Evolutionary conservation across 2,888 invertebrate genomes (phyloP).

Genomic region (Ophion obscuratus): DNA sequence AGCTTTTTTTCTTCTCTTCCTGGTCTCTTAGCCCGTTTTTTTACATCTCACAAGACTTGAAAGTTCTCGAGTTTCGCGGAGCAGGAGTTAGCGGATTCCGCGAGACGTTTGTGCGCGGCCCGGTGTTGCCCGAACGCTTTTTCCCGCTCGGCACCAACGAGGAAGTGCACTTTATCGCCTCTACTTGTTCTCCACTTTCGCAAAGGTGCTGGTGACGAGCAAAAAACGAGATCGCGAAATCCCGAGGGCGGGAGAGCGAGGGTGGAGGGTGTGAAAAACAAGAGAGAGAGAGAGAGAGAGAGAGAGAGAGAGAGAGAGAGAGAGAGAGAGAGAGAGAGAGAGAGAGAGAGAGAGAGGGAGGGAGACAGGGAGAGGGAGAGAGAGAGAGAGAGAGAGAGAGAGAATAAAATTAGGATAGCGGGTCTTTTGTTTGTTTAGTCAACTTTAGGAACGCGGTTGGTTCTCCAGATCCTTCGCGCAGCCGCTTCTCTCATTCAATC

Average conservation of each 20-base stretch:
- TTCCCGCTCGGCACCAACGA: slow-evolving; percentile 18
- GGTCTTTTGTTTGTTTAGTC: not conserved
- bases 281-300: not conserved
- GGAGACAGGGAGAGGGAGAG: too few species aligned
- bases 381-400: too few species aligned
- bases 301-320: not conserved
- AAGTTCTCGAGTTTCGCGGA: slow-evolving; percentile 30
- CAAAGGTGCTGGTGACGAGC: slow-evolving; percentile 41
- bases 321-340: too few species aligned
- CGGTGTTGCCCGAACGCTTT: slow-evolving; percentile 41
- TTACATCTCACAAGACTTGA: slow-evolving; percentile 47
- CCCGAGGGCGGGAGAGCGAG: slow-evolving; percentile 33
- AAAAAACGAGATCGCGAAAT: slow-evolving; percentile 41
- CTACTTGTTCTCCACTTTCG: slow-evolving; percentile 63
- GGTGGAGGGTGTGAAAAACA: slow-evolving; percentile 22
- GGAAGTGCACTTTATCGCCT: slow-evolving; percentile 65
- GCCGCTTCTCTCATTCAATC: too few species aligned
- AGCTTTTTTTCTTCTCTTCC: not conserved
- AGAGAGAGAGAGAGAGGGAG: too few species aligned
- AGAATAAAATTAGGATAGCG: too few species aligned
- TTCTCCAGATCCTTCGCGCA: too few species aligned
- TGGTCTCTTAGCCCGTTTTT: slow-evolving; percentile 5
- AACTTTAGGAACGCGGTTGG: not conserved
- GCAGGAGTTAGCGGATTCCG: slow-evolving; percentile 43
- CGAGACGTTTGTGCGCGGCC: slow-evolving; percentile 40